Conservation (phyloP, 2,113 vertebrate species). For the Oryctolagus cuniculus region DNA sequence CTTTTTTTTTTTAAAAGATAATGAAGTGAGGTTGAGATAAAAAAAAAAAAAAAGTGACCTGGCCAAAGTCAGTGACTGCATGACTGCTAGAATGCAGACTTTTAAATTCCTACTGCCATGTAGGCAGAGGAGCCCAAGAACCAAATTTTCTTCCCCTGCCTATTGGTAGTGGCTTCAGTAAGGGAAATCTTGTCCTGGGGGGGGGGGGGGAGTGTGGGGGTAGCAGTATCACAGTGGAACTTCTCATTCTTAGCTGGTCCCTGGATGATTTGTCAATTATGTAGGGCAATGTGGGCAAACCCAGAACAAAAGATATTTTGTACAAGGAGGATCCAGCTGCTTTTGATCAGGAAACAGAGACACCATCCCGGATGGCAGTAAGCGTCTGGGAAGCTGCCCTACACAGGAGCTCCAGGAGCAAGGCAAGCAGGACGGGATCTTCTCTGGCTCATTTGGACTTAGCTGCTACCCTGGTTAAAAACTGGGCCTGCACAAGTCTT, state of each 20-base stretch:
- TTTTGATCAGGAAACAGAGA: constrained; percentile 52
- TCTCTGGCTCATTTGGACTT: constrained; percentile 30
- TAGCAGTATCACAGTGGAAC: not conserved
- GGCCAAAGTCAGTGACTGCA: not conserved
- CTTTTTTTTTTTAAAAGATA: not conserved
- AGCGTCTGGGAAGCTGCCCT: not conserved
- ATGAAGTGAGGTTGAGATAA: not conserved
- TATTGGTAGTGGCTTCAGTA: not conserved
- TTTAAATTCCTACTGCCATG: not conserved
- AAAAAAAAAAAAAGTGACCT: constrained; percentile 7
- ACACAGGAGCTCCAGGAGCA: not conserved
- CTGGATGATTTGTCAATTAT: not conserved
- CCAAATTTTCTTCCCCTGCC: not conserved
- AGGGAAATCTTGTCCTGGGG: not conserved
- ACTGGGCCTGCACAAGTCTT: constrained; percentile 6
- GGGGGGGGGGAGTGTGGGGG: not conserved
- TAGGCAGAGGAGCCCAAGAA: not conserved
- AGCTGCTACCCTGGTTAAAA: constrained; percentile 32
- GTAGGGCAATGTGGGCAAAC: not conserved
- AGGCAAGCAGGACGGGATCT: not conserved
- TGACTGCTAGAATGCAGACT: not conserved
- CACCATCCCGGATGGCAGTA: not conserved
- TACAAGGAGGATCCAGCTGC: not conserved
- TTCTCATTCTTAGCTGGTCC: constrained; percentile 6
- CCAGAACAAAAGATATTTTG: constrained; percentile 13